These are phyloP conservation scores for Thaumetopoea pityocampa DNA, from an alignment of 1,140 invertebrate species.

Conservation along the genomic window DNA sequence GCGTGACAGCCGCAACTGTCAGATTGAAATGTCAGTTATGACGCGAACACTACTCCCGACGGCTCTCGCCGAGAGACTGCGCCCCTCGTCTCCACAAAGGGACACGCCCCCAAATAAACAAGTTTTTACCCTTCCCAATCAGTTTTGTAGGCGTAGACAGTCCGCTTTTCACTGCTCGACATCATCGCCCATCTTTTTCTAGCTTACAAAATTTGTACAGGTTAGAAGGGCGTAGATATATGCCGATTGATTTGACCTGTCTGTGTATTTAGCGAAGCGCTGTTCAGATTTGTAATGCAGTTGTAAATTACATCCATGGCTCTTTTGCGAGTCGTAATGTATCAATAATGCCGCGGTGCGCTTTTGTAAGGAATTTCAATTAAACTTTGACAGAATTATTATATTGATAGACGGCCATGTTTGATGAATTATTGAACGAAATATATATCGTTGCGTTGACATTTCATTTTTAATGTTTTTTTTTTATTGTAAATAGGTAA, in stretches of 20 bases:
- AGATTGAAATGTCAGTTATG: constrained; percentile 45
- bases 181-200: constrained; percentile 30
- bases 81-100: constrained; percentile 19
- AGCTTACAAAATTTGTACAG: not conserved
- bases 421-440: constrained; percentile 55
- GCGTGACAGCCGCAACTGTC: constrained; percentile 40
- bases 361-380: constrained; percentile 70
- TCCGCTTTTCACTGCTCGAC: constrained; percentile 38
- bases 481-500: not conserved
- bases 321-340: constrained; percentile 64
- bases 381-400: constrained; percentile 72
- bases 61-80: constrained; percentile 50
- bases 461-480: constrained; percentile 27
- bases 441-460: constrained; percentile 10
- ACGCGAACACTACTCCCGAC: constrained; percentile 38
- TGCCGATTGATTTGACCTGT: constrained; percentile 60
- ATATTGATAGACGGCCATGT: constrained; percentile 65
- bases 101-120: constrained; percentile 65
- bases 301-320: constrained; percentile 64
- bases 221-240: constrained; percentile 28
- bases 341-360: constrained; percentile 60
- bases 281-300: constrained; percentile 69
- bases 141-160: constrained; percentile 47
- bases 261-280: constrained; percentile 67
- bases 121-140: constrained; percentile 48